Evolutionary conservation across 2,113 vertebrate genomes (phyloP).

Genomic region (Phyllostomus hastatus): DNA sequence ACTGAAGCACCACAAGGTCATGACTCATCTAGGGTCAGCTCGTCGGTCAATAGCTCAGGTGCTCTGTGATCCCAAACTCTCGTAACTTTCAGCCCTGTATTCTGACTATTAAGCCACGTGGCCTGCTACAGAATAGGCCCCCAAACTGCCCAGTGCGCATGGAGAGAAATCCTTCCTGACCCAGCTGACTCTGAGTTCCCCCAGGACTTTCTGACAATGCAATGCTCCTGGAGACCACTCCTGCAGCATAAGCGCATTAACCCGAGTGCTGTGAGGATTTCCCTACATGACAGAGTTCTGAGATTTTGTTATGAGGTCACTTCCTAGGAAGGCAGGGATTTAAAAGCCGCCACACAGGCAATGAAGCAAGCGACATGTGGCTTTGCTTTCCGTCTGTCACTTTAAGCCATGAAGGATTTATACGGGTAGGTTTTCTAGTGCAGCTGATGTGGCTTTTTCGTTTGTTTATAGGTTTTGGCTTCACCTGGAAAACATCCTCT

Average conservation of each 20-base stretch:
- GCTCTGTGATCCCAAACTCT: constrained; percentile 50
- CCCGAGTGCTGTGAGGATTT: constrained; percentile 47
- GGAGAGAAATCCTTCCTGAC: constrained; percentile 5
- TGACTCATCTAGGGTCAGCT: constrained; percentile 43
- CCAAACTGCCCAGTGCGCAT: constrained; percentile 47
- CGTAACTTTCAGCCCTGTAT: constrained; percentile 40
- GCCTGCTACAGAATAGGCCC: neutral
- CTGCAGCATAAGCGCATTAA: constrained; percentile 45
- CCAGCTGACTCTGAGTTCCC: neutral
- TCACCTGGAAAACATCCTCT: constrained; percentile 62
- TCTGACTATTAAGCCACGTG: constrained; percentile 54
- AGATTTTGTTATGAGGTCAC: constrained; percentile 71
- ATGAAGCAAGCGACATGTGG: constrained; percentile 54
- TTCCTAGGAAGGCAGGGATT: constrained; percentile 68
- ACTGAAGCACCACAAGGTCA: constrained; percentile 45
- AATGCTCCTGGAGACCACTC: constrained; percentile 28
- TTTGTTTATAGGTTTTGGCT: constrained; percentile 58
- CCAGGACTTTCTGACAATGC: constrained; percentile 32
- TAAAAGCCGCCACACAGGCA: constrained; percentile 45
- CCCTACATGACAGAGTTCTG: constrained; percentile 60
- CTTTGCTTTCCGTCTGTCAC: constrained; percentile 53
- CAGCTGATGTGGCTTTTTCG: constrained; percentile 37
- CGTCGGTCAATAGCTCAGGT: constrained; percentile 54
- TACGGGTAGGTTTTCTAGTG: constrained; percentile 23
- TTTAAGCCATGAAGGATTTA: constrained; percentile 57